Conservation (phyloP, 2,113 vertebrate genomes). For the Sula dactylatra region DNA sequence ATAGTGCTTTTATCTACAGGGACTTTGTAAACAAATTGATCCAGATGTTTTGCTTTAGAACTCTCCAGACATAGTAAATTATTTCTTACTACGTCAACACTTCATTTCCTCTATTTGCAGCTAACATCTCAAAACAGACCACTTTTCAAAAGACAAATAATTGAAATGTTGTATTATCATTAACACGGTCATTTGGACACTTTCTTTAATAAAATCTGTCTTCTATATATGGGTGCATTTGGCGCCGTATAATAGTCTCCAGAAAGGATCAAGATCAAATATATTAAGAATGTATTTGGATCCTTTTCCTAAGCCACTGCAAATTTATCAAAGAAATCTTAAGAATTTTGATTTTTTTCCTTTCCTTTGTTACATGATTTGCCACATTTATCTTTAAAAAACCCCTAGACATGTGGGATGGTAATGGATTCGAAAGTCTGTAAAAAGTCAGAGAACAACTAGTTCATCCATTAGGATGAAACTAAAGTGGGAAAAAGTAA, state of each 20-base stretch:
- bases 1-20: conserved; percentile 37
- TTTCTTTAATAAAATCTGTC: background rate
- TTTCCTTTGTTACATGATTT: background rate
- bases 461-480: background rate
- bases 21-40: conserved; percentile 1
- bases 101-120: background rate
- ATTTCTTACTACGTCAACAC: conserved; percentile 13
- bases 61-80: background rate
- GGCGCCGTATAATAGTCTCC: background rate
- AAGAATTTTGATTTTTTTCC: background rate
- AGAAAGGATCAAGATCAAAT: conserved; percentile 9
- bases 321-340: conserved; percentile 25
- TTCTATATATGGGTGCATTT: background rate
- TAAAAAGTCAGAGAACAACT: background rate
- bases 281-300: background rate
- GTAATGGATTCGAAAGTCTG: background rate
- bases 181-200: background rate
- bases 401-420: background rate
- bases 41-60: conserved; percentile 14
- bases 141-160: background rate
- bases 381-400: background rate
- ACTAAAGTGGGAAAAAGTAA: background rate
- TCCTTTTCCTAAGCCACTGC: background rate
- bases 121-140: conserved; percentile 16
- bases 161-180: background rate